phyloP scores from a whole-genome alignment of 2,113 vertebrate genomes.

The Phaethornis superciliosus region DNA sequence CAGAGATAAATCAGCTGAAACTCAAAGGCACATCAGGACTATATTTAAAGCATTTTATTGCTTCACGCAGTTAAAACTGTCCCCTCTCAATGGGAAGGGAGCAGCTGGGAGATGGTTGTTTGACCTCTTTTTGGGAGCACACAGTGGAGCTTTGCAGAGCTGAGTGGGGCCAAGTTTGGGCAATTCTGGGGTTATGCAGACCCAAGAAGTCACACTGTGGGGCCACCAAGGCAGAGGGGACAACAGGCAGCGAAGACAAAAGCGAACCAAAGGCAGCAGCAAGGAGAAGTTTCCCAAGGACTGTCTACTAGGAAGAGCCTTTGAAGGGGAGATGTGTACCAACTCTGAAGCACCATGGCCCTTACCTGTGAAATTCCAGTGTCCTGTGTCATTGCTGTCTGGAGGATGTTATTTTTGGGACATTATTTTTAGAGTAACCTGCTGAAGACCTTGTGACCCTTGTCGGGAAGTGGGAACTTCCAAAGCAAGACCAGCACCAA shows the following conservation, averaged over 20 bases:
- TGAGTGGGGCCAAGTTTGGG: not conserved
- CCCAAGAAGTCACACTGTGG: fast-evolving
- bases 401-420: not conserved
- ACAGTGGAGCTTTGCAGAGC: not conserved
- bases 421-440: not conserved
- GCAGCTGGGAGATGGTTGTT: not conserved
- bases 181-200: not conserved
- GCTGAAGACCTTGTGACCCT: not conserved
- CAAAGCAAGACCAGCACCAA: not conserved
- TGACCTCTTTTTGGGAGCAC: not conserved
- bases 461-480: not conserved
- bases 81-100: not conserved
- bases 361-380: not conserved
- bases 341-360: not conserved
- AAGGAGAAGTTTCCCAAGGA: not conserved
- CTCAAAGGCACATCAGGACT: not conserved
- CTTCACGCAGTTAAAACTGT: not conserved
- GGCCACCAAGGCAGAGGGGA: not conserved
- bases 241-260: not conserved
- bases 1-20: not conserved
- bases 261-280: not conserved
- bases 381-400: not conserved
- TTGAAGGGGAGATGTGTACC: not conserved
- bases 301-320: not conserved
- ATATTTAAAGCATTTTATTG: not conserved